phyloP scores from a whole-genome alignment of 2,113 vertebrate genomes.

The Chloropsis hardwickii region DNA sequence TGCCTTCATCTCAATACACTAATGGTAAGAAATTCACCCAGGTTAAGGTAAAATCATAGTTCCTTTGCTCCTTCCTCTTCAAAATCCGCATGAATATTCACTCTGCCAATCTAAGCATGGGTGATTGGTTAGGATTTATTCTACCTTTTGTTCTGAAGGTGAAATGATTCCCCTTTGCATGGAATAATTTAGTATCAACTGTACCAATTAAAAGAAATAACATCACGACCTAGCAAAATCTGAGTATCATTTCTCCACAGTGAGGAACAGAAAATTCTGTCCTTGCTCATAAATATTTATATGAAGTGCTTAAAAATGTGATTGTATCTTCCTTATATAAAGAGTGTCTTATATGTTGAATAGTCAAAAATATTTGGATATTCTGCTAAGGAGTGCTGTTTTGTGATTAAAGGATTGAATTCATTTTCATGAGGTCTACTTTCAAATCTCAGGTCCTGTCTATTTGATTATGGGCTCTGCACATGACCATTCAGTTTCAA shows the following conservation, averaged over 20 bases:
- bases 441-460: neutral
- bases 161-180: neutral
- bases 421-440: neutral
- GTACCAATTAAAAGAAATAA: neutral
- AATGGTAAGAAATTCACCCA: neutral
- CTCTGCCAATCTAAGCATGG: neutral
- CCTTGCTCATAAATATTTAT: neutral
- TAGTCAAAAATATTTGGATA: neutral
- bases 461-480: neutral
- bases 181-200: neutral
- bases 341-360: neutral
- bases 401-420: neutral
- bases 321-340: neutral
- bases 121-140: neutral
- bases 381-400: neutral
- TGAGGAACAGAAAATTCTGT: neutral
- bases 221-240: neutral
- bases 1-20: neutral
- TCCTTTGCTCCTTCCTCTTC: neutral
- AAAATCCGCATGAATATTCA: neutral
- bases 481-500: neutral
- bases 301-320: neutral
- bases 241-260: neutral
- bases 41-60: neutral
- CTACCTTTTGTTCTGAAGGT: neutral